These are phyloP conservation scores for Zaprionus ghesquierei DNA, from an alignment of 1,140 invertebrate species.

Conservation along the genomic window DNA sequence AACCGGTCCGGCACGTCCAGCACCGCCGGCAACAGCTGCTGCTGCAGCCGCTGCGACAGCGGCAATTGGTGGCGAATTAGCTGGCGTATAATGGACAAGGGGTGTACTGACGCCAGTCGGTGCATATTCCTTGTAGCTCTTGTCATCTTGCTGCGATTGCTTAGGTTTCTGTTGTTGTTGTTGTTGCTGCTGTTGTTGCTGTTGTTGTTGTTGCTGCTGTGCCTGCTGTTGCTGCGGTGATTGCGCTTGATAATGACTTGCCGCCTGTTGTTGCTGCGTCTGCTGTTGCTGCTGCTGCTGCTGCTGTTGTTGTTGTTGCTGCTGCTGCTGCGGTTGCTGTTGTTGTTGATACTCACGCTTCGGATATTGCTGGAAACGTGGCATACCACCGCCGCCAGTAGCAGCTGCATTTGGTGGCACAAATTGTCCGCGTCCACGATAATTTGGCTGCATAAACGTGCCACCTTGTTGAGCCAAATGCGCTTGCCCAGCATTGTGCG, in stretches of 20 bases:
- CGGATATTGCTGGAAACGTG: constrained; percentile 76
- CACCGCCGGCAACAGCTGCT: constrained; percentile 35
- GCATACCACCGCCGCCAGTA: constrained; percentile 52
- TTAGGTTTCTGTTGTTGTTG: constrained; percentile 35
- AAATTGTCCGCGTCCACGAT: constrained; percentile 69
- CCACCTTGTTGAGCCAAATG: constrained; percentile 68
- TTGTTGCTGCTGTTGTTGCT: constrained; percentile 32
- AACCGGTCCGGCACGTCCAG: constrained; percentile 53
- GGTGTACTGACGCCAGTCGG: constrained; percentile 46
- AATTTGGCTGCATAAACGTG: constrained; percentile 60
- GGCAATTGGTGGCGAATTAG: constrained; percentile 75
- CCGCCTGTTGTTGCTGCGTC: constrained; percentile 33
- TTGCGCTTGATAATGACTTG: constrained; percentile 26
- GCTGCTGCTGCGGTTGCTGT: constrained; percentile 55
- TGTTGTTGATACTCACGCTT: constrained; percentile 76
- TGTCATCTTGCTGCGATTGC: constrained; percentile 24
- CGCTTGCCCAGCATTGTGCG: constrained; percentile 52
- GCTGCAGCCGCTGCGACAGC: constrained; percentile 70
- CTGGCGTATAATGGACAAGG: constrained; percentile 67
- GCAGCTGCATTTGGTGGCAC: constrained; percentile 67
- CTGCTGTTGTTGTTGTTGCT: constrained; percentile 34
- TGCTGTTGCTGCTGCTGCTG: constrained; percentile 52
- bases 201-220: constrained; percentile 51
- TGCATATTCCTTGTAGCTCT: constrained; percentile 46
- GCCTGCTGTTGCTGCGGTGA: constrained; percentile 45